Evolutionary conservation across 2,113 vertebrate species (phyloP), one percentile per base, ranked within the genome.

Genomic region (Sporophila hypoxantha): DNA sequence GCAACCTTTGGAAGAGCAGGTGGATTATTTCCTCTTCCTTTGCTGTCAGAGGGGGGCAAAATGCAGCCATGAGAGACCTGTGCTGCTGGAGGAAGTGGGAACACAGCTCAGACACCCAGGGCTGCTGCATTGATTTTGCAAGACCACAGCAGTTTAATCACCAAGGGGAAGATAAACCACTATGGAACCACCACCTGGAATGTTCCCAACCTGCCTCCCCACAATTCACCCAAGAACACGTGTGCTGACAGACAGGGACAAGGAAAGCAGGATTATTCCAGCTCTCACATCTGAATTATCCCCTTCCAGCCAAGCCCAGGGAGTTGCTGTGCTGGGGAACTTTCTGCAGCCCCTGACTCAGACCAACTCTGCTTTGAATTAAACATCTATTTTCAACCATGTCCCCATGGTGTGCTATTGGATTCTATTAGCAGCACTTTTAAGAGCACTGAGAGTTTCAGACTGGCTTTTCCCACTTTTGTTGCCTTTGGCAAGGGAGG

Each of bases 361-460:
- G 76, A 76, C 17, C 2, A 1, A 70, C 37, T 39, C 91, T 93
- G 89, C 87, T 94, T 85, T 78, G 76, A 92, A 92, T 93, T 93
- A 87, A 91, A 89, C 30, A 42, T 78, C 87, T 94, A 87, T 91
- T 94, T 95, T 55, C 90, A 82, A 79, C 65, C 85, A 29, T 1
- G 44, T 78, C 89, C 87, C 84, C 53, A 7, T 5, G 60, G 50
- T 23, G 64, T 73, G 78, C 82, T 55, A 3, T 62, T 59, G 70
- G 82, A 82, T 85, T 69, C 41, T 62, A 85, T 69, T 80, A 79
- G 42, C 71, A 57, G 85, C 78, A 69, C 22, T 73, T 95, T 79
- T 16, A 57, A 89, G 52, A 82, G 82, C 71, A 17, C 50, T 71
- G 62, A 39, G 18, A 0, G 1, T 47, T 91, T 91, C 89, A 87